Evolutionary conservation across 2,888 invertebrate genomes (phyloP), one percentile per base, ranked within the genome.

Genomic region (Lymantria monacha): DNA sequence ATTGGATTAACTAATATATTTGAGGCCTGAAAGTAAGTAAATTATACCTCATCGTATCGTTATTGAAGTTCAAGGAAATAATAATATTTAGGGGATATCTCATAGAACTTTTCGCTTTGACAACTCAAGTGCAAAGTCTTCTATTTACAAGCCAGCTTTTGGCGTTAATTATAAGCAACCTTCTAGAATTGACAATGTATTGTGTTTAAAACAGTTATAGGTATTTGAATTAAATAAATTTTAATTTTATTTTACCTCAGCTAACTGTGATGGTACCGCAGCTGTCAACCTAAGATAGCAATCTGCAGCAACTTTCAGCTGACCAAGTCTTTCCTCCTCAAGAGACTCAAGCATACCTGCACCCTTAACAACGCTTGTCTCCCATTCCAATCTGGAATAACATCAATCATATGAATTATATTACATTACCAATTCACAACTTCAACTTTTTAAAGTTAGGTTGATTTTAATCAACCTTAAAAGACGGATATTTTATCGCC

Each of bases 321-420:
- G 95, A 52, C 94, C 93, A 50, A 98, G 92, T 67, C 98, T 93
- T 84, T 98, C 98, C 78, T 97, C 97, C 79, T 98, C 98, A 49
- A 98, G 91, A 47, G 95, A 93, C 82, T 98, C 97, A 83, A 98
- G 94, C 79, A 96, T 95, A 22, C 95, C 95, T 30, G 96, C 95
- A 13, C 97, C 97, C 76, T 97, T 95, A 56, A 95, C 92, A 10
- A 98, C 96, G 9, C 97, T 95, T 61, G 97, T 95, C 88, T 98
- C 98, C 96, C 97, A 97, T 87, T 97, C 98, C 79, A 98, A 87
- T 83, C 97, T 94, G 70, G 3, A 61, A 69, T 55, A 37, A 48
- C 13, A 8, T 41, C 5, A 38, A 38, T n/a, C 7, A 38, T 42
- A n/a, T n/a, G 9, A 12, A 2, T 38, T 38, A 5, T 3, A 33